Conservation (phyloP, 2,113 vertebrate species). For the Gymnobelideus leadbeateri region DNA sequence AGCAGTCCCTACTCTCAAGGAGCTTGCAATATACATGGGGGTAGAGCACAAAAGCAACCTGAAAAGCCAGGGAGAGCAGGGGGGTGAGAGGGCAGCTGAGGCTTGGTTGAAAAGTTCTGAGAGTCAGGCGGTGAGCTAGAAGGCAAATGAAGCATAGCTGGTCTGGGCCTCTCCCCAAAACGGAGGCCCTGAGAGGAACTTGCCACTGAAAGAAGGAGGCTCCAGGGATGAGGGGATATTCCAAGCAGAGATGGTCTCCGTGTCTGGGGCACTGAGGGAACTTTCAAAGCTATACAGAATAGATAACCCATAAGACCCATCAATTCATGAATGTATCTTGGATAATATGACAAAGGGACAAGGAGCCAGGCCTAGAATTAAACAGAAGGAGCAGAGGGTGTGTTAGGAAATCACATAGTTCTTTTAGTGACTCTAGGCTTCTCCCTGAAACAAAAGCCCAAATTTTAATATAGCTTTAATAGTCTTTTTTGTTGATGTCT, state of each 20-base stretch:
- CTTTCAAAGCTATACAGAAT: neutral
- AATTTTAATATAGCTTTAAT: neutral
- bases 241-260: neutral
- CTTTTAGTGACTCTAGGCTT: neutral
- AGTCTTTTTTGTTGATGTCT: neutral
- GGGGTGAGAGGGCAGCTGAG: neutral
- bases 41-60: neutral
- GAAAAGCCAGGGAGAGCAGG: neutral
- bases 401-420: neutral
- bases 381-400: neutral
- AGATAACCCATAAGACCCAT: neutral
- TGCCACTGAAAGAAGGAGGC: neutral
- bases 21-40: neutral
- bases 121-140: neutral
- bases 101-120: neutral
- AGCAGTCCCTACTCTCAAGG: neutral
- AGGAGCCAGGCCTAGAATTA: neutral
- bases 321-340: neutral
- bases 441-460: neutral
- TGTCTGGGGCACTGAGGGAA: neutral
- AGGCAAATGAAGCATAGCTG: neutral
- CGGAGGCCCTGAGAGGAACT: neutral
- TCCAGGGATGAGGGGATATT: neutral
- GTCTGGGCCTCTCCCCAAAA: neutral
- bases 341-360: neutral